These are phyloP conservation scores for Sebastes baramenuke DNA, from an alignment of 2,797 vertebrate species.

Conservation along the genomic window DNA sequence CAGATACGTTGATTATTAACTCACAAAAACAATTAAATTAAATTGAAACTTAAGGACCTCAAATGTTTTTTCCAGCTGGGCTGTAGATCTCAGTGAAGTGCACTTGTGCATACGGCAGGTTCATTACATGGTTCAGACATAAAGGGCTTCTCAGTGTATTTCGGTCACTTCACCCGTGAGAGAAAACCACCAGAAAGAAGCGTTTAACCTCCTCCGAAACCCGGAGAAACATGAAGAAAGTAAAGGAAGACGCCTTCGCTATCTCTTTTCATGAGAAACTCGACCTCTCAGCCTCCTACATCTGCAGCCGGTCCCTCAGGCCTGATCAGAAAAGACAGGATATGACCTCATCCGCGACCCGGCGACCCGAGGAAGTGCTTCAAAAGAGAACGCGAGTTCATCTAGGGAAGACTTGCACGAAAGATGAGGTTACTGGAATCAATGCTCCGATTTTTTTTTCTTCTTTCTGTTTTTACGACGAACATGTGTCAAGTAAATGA, in stretches of 20 bases:
- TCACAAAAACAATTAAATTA: too few species aligned
- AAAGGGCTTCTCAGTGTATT: constrained; percentile 49
- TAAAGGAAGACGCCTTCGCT: constrained; percentile 36
- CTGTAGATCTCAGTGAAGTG: neutral
- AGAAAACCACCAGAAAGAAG: constrained; percentile 43
- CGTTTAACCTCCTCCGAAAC: constrained; percentile 68
- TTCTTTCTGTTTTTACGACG: constrained; percentile 34
- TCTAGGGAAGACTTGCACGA: constrained; percentile 62
- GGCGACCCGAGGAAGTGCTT: constrained; percentile 74
- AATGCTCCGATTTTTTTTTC: constrained; percentile 42
- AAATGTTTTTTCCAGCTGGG: too few species aligned
- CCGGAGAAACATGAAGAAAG: constrained; percentile 65
- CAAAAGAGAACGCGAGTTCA: constrained; percentile 73
- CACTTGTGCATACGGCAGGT: constrained; percentile 65
- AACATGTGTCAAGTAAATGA: constrained; percentile 49
- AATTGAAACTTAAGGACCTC: too few species aligned
- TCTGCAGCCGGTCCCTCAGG: constrained; percentile 80
- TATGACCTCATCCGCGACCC: constrained; percentile 80
- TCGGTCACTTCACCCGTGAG: constrained; percentile 64
- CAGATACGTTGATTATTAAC: too few species aligned
- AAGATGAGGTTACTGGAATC: constrained; percentile 46
- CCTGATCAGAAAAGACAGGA: constrained; percentile 80
- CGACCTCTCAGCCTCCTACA: constrained; percentile 65
- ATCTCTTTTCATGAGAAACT: constrained; percentile 67
- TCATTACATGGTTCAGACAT: constrained; percentile 61